These are phyloP conservation scores for Andrena bucephala DNA, from an alignment of 2,888 invertebrate species.

Conservation along the genomic window DNA sequence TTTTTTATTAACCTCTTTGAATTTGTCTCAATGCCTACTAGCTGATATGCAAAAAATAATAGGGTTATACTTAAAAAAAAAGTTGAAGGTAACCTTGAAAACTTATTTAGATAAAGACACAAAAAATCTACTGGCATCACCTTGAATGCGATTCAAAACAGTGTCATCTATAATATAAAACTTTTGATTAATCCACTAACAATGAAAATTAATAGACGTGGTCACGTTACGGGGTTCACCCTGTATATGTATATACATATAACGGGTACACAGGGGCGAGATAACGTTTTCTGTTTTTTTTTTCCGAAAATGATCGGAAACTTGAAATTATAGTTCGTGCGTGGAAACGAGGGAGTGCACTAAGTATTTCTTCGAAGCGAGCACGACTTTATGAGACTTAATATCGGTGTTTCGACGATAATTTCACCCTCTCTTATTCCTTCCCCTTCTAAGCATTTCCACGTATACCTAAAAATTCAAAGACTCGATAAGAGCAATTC, in stretches of 20 bases:
- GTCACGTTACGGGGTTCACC: too few species aligned
- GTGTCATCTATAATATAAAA: background rate
- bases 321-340: slow-evolving; percentile 62
- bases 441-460: slow-evolving; percentile 30
- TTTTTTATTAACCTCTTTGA: too few species aligned
- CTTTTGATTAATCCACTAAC: background rate
- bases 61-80: too few species aligned
- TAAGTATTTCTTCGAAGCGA: slow-evolving; percentile 79
- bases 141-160: too few species aligned
- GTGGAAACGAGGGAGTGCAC: slow-evolving; percentile 59
- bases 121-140: too few species aligned
- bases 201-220: too few species aligned
- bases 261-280: background rate
- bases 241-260: background rate
- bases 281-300: slow-evolving; percentile 25
- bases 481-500: slow-evolving; percentile 77
- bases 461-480: slow-evolving; percentile 67
- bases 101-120: too few species aligned
- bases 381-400: slow-evolving; percentile 80
- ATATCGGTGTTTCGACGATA: slow-evolving; percentile 80
- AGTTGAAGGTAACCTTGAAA: too few species aligned
- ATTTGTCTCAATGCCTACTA: too few species aligned
- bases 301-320: slow-evolving; percentile 50
- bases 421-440: slow-evolving; percentile 65
- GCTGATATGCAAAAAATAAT: too few species aligned